A percentile compares a stretch with the other conserved stretches of the same genome.
Conservation (phyloP, 23 tunicate species). For the Trididemnum clinides region DNA sequence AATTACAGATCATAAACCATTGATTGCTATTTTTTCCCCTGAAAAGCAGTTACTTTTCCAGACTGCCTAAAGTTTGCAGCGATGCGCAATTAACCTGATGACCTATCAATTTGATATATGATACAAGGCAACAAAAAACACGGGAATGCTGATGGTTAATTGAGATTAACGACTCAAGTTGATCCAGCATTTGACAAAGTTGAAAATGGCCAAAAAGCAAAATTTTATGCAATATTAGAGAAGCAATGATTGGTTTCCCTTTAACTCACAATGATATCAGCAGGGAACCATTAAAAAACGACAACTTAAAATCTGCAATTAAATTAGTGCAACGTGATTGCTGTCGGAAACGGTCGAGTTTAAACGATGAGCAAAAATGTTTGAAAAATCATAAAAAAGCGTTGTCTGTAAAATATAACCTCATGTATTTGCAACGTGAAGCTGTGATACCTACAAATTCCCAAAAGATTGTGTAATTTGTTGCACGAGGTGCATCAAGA, state of each 20-base stretch:
- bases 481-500: no score
- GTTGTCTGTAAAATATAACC: no score
- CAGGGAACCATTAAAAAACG: neutral
- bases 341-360: no score
- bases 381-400: no score
- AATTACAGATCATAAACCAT: neutral
- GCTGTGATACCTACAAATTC: no score
- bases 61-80: neutral
- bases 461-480: no score
- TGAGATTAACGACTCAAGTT: neutral
- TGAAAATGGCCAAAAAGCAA: neutral
- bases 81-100: neutral
- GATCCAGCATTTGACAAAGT: neutral
- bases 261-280: neutral
- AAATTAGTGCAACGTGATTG: no score
- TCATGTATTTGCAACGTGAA: no score
- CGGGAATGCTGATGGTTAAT: slow-evolving; percentile 7
- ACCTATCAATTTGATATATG: neutral
- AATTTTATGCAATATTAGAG: neutral
- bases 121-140: neutral
- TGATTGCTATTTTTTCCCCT: neutral
- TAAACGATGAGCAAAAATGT: no score
- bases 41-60: neutral
- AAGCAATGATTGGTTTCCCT: neutral
- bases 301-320: neutral